Base-by-base conservation (phyloP, 2,888 invertebrate species). In the Caenorhabditis wallacei region DNA sequence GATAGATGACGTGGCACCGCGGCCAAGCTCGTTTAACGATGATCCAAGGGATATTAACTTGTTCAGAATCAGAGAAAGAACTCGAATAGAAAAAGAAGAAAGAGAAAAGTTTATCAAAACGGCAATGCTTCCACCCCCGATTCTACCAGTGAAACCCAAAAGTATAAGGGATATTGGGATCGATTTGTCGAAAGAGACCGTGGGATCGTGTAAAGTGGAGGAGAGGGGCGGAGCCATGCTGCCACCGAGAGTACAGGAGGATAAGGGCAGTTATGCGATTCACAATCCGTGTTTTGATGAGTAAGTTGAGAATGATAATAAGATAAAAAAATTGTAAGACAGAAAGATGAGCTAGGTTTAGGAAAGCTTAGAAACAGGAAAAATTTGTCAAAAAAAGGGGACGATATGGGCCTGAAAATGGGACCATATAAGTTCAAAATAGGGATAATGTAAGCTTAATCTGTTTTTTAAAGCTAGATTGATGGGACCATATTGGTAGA, bases 81-180 rank as follows among this genome's bases (percentile, higher is more conserved):
- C 78, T 1, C 20, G 43, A 16, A 82, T 78, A 8, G 82, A 78
- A 40, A 78, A 71, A 13, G 82, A 78, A 22, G 78, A 82, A 20
- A n/a, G 70, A 26, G 75, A 76, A 22, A 64, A 69, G 54, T 70
- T 74, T 20, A 72, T 68, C 3, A 76, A 68, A n/a, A 78, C 79
- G 0, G 69, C 76, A 13, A 35, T 75, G 40, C 80, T 84, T 0
- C 74, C 82, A 24, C 72, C 83, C 5, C 63, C 69, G 2, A 51
- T 71, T 10, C 43, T 82, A 1, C 75, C 84, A 16, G 75, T 66
- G 18, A 79, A 79, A 54, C 79, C 83, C 0, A 83, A 79, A 43
- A 70, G 48, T 26, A 83, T 86, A 4, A 24, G 86, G 30, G 84
- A 85, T 24, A 84, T 86, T 56, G 86, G 86, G 30, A 84, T 86